Evolutionary conservation across 1,140 invertebrate genomes (phyloP).

Genomic region (Danaus melanippus): DNA sequence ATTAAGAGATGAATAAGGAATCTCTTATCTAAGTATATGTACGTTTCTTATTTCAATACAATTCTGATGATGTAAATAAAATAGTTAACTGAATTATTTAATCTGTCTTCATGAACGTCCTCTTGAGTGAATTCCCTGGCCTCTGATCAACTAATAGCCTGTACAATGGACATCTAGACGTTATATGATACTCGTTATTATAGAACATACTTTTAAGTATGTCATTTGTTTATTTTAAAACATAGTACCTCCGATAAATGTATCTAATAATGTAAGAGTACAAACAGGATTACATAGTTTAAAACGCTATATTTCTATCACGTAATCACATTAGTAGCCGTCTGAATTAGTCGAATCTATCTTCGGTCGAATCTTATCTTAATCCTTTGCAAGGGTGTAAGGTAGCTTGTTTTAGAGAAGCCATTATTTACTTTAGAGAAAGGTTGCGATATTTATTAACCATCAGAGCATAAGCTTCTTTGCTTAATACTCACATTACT

Average conservation of each 20-base stretch:
- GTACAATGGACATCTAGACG: slow-evolving; percentile 2
- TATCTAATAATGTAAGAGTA: no score
- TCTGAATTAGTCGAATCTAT: neutral
- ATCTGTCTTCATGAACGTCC: no score
- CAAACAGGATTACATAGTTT: neutral
- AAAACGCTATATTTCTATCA: slow-evolving; percentile 1
- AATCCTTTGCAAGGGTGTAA: slow-evolving; percentile 42
- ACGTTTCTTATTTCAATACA: no score
- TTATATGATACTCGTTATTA: no score
- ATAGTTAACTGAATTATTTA: no score
- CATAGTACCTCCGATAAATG: no score
- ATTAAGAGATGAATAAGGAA: no score
- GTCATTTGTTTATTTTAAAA: no score
- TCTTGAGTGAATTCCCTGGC: no score
- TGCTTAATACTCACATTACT: slow-evolving; percentile 44
- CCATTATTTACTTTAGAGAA: slow-evolving; percentile 48
- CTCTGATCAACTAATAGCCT: slow-evolving; percentile 4
- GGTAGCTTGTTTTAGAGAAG: slow-evolving; percentile 29
- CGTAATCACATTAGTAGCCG: no score
- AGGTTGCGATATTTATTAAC: slow-evolving; percentile 52
- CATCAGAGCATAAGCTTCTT: slow-evolving; percentile 35
- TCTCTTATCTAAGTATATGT: no score
- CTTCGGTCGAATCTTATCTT: slow-evolving; percentile 19
- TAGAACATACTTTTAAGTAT: neutral
- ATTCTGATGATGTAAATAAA: no score